Conservation (phyloP, 2,797 vertebrate species). For the Rhabdophis nuchalis region DNA sequence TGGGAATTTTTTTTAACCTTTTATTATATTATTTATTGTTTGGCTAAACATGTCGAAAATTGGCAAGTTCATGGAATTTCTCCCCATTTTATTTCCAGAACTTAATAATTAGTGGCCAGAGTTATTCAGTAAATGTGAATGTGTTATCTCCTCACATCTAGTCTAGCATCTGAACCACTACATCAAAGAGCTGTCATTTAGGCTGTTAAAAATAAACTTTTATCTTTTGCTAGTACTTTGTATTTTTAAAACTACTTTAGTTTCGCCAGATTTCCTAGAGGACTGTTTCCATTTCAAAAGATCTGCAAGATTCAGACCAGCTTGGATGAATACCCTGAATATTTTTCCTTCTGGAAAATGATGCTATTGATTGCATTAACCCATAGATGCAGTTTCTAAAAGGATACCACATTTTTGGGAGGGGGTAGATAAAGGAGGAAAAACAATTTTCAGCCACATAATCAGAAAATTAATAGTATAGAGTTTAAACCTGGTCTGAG, state of each 20-base stretch:
- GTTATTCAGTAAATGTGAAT: not conserved
- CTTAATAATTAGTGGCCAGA: not conserved
- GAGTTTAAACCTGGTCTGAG: not conserved
- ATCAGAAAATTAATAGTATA: not conserved
- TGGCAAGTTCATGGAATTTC: not conserved
- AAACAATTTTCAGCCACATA: not conserved
- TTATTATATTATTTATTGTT: not conserved
- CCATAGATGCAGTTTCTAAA: not conserved
- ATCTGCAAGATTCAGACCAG: not conserved
- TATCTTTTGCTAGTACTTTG: not conserved
- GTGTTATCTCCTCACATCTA: not conserved
- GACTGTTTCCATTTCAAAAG: conserved; percentile 8
- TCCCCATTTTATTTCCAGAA: not conserved
- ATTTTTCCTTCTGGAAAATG: not conserved
- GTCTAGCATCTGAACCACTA: not conserved
- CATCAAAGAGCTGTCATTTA: not conserved
- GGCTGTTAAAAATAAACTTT: not conserved
- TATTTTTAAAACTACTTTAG: not conserved
- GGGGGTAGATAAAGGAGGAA: not conserved
- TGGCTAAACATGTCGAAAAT: not conserved
- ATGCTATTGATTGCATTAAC: conserved; percentile 4
- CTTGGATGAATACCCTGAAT: conserved; percentile 2
- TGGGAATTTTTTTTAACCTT: conserved; percentile 1
- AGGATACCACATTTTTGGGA: not conserved
- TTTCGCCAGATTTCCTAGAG: not conserved